A percentile compares a stretch with the other conserved stretches of the same genome.
These are phyloP conservation scores for Plagodis pulveraria DNA, from an alignment of 2,888 invertebrate species.

Conservation along the genomic window DNA sequence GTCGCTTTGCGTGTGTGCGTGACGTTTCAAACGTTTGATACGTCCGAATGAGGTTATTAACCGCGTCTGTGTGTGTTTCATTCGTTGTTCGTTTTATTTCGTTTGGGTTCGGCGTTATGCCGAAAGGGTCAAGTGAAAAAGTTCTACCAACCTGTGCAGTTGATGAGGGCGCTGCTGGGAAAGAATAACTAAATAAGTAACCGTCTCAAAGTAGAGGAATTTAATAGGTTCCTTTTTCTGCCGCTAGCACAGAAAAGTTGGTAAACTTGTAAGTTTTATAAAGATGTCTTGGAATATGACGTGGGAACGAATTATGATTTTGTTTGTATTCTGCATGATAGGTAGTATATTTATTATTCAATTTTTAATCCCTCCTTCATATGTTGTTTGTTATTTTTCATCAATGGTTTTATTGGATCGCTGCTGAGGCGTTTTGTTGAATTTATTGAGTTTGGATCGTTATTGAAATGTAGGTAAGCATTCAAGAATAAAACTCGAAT, in stretches of 20 bases:
- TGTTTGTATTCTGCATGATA: slow-evolving; percentile 47
- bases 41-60: slow-evolving; percentile 72
- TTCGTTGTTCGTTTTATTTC: slow-evolving; percentile 59
- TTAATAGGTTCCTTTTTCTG: too few relatives aligned
- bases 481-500: too few relatives aligned
- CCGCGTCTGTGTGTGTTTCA: slow-evolving; percentile 47
- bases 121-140: slow-evolving; percentile 78
- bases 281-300: slow-evolving; percentile 70
- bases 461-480: too few relatives aligned
- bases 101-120: slow-evolving; percentile 64
- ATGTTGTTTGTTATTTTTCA: background rate
- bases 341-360: slow-evolving; percentile 37
- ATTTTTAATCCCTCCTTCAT: slow-evolving; percentile 14
- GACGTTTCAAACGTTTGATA: slow-evolving; percentile 55
- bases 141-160: too few relatives aligned
- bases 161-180: too few relatives aligned
- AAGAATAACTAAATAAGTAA: too few relatives aligned
- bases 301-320: slow-evolving; percentile 61
- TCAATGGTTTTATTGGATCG: too few relatives aligned
- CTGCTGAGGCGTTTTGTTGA: too few relatives aligned
- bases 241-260: too few relatives aligned
- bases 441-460: too few relatives aligned
- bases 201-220: too few relatives aligned
- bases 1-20: slow-evolving; percentile 44
- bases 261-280: slow-evolving; percentile 57